A percentile compares a stretch with the other conserved stretches of the same genome.
phyloP scores from a whole-genome alignment of 1,140 invertebrate genomes.

The Drosophila subobscura region DNA sequence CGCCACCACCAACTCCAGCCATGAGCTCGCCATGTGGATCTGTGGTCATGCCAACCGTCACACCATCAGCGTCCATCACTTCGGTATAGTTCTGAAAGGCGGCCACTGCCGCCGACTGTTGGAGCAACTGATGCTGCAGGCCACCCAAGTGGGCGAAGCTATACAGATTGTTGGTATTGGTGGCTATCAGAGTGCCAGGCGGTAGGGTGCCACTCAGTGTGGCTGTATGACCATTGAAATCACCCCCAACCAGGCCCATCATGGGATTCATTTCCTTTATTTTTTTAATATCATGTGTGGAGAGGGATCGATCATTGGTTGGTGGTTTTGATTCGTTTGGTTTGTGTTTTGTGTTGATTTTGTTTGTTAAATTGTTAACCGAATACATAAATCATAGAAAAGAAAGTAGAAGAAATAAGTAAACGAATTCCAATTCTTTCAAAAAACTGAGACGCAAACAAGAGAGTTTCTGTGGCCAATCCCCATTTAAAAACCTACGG shows the following conservation, averaged over 20 bases:
- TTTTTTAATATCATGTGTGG: conserved; percentile 8
- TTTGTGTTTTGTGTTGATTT: conserved; percentile 57
- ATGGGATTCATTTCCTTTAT: conserved; percentile 82
- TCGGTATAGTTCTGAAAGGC: conserved; percentile 75
- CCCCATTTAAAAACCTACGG: conserved; percentile 39
- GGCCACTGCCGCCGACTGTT: conserved; percentile 69
- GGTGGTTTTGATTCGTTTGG: conserved; percentile 28
- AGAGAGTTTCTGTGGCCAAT: conserved; percentile 45
- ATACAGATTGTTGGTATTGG: conserved; percentile 76
- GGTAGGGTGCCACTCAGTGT: conserved; percentile 60
- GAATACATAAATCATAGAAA: conserved; percentile 81
- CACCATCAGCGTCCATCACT: conserved; percentile 68
- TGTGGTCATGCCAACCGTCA: conserved; percentile 43
- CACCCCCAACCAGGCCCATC: conserved; percentile 83
- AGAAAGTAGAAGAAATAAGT: conserved; percentile 82
- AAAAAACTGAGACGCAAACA: conserved; percentile 56
- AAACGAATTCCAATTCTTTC: conserved; percentile 73
- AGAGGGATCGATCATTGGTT: conserved; percentile 19
- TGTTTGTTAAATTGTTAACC: conserved; percentile 59
- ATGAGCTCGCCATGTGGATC: conserved; percentile 27
- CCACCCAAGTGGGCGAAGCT: conserved; percentile 78
- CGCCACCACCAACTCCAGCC: conserved; percentile 58
- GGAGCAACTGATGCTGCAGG: conserved; percentile 77
- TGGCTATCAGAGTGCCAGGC: conserved; percentile 72
- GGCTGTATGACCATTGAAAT: conserved; percentile 77